A percentile compares a stretch with the other conserved stretches of the same genome.
phyloP scores from a whole-genome alignment of 2,888 invertebrate species.

The Epinotia ramella region DNA sequence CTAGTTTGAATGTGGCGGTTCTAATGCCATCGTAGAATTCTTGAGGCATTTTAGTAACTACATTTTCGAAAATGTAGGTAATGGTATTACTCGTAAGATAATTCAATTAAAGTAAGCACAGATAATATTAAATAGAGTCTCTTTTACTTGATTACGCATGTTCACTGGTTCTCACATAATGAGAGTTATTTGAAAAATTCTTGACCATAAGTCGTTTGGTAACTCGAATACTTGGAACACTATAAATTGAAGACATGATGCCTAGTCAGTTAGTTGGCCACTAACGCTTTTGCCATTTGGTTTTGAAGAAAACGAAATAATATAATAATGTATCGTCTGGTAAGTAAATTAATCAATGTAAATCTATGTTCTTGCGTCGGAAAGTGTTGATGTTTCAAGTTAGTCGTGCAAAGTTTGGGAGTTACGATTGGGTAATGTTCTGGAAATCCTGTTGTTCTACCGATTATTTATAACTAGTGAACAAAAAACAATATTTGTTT shows the following conservation, averaged over 20 bases:
- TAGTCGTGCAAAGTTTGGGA: background rate
- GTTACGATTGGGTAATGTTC: background rate
- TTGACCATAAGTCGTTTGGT: conserved; percentile 40
- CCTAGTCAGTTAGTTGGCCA: conserved; percentile 26
- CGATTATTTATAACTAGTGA: background rate
- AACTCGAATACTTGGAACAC: conserved; percentile 35
- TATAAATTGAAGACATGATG: conserved; percentile 41
- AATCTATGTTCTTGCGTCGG: background rate
- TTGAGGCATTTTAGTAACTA: background rate
- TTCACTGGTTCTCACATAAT: conserved; percentile 34
- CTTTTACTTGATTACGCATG: conserved; percentile 7
- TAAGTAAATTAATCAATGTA: conserved; percentile 53
- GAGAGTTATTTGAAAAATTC: conserved; percentile 38
- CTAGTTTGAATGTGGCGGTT: background rate
- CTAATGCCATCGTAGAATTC: no score
- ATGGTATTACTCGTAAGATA: background rate
- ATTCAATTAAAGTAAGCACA: background rate
- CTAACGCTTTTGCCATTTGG: conserved; percentile 19
- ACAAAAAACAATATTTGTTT: background rate
- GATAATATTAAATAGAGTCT: background rate
- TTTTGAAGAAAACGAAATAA: conserved; percentile 42
- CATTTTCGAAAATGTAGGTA: no score
- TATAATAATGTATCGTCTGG: conserved; percentile 63
- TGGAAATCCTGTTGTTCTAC: conserved; percentile 13
- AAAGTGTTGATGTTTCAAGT: background rate